Evolutionary conservation across 2,888 invertebrate species (phyloP).

Genomic region (Exocentrus adspersus): DNA sequence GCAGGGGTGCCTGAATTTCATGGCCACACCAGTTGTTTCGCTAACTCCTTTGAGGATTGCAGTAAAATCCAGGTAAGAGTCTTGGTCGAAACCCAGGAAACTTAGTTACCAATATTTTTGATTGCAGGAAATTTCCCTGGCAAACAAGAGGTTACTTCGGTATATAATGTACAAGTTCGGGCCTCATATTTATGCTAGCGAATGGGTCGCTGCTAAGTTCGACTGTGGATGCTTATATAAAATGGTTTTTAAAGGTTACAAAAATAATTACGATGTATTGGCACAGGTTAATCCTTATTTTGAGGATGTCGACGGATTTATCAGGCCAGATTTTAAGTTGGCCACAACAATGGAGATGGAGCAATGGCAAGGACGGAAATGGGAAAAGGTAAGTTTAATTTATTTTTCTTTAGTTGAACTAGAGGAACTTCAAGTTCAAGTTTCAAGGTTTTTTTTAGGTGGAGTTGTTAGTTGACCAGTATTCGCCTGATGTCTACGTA

Average conservation of each 20-base stretch:
- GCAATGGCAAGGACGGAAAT: slow-evolving; percentile 41
- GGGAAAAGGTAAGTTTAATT: slow-evolving; percentile 47
- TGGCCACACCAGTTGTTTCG: slow-evolving; percentile 65
- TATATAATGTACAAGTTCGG: slow-evolving; percentile 64
- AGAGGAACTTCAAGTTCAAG: no score
- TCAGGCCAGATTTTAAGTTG: slow-evolving; percentile 9
- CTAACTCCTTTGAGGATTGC: slow-evolving; percentile 65
- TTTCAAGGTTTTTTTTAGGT: no score
- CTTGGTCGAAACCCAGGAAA: no score
- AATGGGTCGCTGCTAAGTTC: slow-evolving; percentile 64
- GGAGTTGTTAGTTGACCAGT: slow-evolving; percentile 65
- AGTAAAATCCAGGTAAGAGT: slow-evolving; percentile 63
- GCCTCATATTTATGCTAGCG: slow-evolving; percentile 67
- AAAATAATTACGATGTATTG: slow-evolving; percentile 27
- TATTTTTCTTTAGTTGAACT: no score
- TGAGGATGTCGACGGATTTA: background rate
- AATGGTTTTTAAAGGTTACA: slow-evolving; percentile 43
- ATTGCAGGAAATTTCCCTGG: slow-evolving; percentile 40
- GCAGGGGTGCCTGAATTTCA: slow-evolving; percentile 60
- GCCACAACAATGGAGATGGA: slow-evolving; percentile 19
- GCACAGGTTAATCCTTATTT: background rate
- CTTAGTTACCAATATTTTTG: background rate
- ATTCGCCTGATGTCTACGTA: slow-evolving; percentile 65
- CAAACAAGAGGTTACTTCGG: slow-evolving; percentile 39
- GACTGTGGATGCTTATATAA: slow-evolving; percentile 65